Percentiles rank a stretch among this genome's conserved stretches.
Evolutionary conservation across 2,888 invertebrate species (phyloP).

Genomic region (Drosophila flavopinicola): DNA sequence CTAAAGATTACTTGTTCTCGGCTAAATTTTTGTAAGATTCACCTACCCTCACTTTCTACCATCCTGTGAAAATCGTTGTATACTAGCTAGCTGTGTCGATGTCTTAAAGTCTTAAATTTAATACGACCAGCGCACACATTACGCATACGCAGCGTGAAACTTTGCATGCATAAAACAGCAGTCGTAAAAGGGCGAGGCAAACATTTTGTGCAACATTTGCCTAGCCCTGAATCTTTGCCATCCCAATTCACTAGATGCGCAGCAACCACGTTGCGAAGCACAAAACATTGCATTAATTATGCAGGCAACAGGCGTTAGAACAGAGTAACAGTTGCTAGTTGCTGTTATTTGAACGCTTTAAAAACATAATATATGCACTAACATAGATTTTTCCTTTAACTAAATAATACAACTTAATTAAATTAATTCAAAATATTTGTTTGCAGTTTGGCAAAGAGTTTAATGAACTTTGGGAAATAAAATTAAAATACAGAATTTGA

Average conservation of each 20-base stretch:
- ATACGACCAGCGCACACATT: slow-evolving; percentile 27
- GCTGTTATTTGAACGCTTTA: slow-evolving; percentile 1
- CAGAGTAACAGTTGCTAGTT: neutral
- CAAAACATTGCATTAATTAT: slow-evolving; percentile 66
- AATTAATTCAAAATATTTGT: slow-evolving; percentile 18
- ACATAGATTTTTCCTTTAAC: neutral
- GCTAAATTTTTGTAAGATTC: neutral
- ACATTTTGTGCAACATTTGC: slow-evolving; percentile 56
- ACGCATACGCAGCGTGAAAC: slow-evolving; percentile 70
- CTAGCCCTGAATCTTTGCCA: slow-evolving; percentile 8
- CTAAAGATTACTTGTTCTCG: too few relatives aligned
- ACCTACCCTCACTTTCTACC: neutral
- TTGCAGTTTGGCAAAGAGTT: slow-evolving; percentile 39
- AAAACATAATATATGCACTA: slow-evolving; percentile 7
- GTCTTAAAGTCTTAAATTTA: slow-evolving; percentile 28
- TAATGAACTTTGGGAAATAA: slow-evolving; percentile 56
- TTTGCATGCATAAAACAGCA: slow-evolving; percentile 72
- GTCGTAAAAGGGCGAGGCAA: slow-evolving; percentile 29
- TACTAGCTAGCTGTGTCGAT: slow-evolving; percentile 1
- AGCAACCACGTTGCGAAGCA: slow-evolving; percentile 30
- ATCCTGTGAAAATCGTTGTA: neutral
- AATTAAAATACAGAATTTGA: slow-evolving; percentile 15
- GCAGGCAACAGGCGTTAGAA: slow-evolving; percentile 20
- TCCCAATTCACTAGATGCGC: neutral
- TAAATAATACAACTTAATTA: slow-evolving; percentile 2